phyloP scores from a whole-genome alignment of 2,888 invertebrate species.

The Molorchus minor region DNA sequence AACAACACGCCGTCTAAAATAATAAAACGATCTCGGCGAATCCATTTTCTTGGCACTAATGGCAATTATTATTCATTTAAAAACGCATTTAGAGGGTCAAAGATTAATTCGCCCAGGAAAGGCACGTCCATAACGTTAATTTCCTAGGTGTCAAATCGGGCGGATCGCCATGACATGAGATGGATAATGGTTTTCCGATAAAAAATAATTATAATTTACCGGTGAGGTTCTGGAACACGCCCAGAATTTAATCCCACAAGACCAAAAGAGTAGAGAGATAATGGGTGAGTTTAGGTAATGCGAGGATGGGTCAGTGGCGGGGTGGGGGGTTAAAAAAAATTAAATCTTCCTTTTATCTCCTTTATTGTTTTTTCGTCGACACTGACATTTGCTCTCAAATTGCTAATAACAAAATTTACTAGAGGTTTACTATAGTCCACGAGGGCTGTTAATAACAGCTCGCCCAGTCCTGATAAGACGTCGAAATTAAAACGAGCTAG shows the following conservation, averaged over 20 bases:
- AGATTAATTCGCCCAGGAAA: background rate
- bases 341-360: too few species aligned
- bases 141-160: constrained; percentile 6
- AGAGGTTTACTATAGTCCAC: constrained; percentile 1
- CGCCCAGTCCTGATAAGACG: constrained; percentile 29
- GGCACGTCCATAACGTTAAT: background rate
- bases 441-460: constrained; percentile 18
- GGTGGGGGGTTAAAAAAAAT: too few species aligned
- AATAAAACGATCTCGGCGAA: background rate
- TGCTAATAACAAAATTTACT: too few species aligned
- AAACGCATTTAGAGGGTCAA: constrained; percentile 5
- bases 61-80: constrained; percentile 2
- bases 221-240: constrained; percentile 9
- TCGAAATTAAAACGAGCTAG: constrained; percentile 38
- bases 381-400: too few species aligned
- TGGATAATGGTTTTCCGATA: constrained; percentile 2
- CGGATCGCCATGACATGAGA: background rate
- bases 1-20: too few species aligned
- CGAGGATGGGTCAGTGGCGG: constrained; percentile 5
- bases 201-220: constrained; percentile 16
- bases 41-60: background rate
- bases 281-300: constrained; percentile 17
- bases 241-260: constrained; percentile 17
- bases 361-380: too few species aligned
- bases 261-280: constrained; percentile 10